Conservation (phyloP, 2,888 invertebrate species). For the Bellardia bayeri region DNA sequence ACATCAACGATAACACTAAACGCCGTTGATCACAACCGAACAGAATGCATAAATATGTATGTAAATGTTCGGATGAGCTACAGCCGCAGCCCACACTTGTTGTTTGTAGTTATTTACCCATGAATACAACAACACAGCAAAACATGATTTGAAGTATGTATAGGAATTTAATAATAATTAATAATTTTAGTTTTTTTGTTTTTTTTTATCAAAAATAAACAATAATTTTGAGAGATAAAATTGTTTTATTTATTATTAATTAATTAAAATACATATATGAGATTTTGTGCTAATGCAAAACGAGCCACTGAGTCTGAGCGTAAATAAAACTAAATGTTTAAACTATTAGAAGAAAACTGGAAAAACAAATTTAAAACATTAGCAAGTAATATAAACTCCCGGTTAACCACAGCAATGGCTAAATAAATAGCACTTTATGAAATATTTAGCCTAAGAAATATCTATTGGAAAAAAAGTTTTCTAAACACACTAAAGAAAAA, state of each 20-base stretch:
- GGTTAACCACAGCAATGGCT: not conserved
- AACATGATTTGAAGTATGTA: conserved; percentile 59
- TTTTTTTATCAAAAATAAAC: conserved; percentile 43
- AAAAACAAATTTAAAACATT: conserved; percentile 27
- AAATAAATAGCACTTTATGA: conserved; percentile 18
- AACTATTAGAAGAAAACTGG: conserved; percentile 25
- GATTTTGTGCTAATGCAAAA: conserved; percentile 44
- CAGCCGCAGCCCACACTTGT: conserved; percentile 21
- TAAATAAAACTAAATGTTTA: conserved; percentile 13
- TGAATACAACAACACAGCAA: conserved; percentile 68
- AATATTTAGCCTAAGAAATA: too few relatives aligned
- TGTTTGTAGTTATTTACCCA: conserved; percentile 60
- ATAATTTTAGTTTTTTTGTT: conserved; percentile 14
- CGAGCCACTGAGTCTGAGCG: conserved; percentile 33
- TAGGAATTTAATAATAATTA: conserved; percentile 30
- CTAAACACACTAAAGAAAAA: too few relatives aligned
- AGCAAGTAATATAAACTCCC: not conserved
- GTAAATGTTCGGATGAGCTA: not conserved
- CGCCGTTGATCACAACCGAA: conserved; percentile 1
- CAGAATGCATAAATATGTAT: not conserved
- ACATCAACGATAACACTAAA: conserved; percentile 14
- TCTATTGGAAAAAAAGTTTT: too few relatives aligned
- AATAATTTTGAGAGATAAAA: conserved; percentile 39
- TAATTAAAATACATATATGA: conserved; percentile 39
- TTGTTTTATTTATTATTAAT: conserved; percentile 38